Evolutionary conservation across 2,888 invertebrate genomes (phyloP).

Genomic region (Drosophila algonquin): DNA sequence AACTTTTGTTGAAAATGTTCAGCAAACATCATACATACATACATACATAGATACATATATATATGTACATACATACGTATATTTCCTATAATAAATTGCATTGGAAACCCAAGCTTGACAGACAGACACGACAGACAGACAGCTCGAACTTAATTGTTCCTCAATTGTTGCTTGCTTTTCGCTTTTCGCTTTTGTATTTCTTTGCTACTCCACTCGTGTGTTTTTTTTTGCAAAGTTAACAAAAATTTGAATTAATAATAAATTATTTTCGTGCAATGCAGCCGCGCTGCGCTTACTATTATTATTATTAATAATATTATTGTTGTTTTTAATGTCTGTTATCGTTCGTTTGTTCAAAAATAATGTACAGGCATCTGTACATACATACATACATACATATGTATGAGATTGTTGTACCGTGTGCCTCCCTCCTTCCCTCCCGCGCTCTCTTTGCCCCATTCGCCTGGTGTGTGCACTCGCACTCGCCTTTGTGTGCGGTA

Average conservation of each 20-base stretch:
- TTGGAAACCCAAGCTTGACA: background rate
- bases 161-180: conserved; percentile 22
- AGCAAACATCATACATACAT: background rate
- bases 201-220: background rate
- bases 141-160: conserved; percentile 25
- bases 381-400: conserved; percentile 28
- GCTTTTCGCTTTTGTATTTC: conserved; percentile 5
- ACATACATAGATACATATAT: background rate
- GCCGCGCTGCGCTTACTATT: conserved; percentile 28
- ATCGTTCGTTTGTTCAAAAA: conserved; percentile 50
- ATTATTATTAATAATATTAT: conserved; percentile 31
- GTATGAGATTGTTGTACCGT: conserved; percentile 13
- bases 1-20: background rate
- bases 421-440: background rate
- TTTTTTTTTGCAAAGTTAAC: conserved; percentile 7
- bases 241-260: conserved; percentile 25
- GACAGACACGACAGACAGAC: too few relatives aligned
- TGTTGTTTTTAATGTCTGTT: conserved; percentile 35
- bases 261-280: conserved; percentile 37
- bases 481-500: conserved; percentile 29
- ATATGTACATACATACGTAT: background rate
- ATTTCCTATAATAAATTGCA: conserved; percentile 9
- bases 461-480: conserved; percentile 5
- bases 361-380: conserved; percentile 16
- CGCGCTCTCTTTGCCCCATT: conserved; percentile 5